phyloP scores from a whole-genome alignment of 2,797 vertebrate species.

The Tokudaia tokunoshimensis region DNA sequence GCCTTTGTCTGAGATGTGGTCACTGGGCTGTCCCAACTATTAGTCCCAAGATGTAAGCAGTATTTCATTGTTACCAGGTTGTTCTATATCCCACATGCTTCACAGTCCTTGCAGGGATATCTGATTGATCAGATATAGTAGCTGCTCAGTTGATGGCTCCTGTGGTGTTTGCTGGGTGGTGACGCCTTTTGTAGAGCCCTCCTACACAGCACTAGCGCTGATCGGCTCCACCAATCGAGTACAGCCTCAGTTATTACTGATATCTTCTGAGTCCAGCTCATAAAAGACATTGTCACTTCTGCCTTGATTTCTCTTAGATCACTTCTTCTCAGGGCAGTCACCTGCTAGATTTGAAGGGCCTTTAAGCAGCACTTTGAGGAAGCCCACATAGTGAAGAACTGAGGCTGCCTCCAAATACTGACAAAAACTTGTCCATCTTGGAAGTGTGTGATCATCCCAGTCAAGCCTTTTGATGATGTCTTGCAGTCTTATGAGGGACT shows the following conservation, averaged over 20 bases:
- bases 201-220: neutral
- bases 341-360: neutral
- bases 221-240: neutral
- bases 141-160: neutral
- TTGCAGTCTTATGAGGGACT: neutral
- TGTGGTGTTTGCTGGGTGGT: too few relatives aligned
- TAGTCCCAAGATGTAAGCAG: neutral
- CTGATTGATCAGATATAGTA: neutral
- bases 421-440: neutral
- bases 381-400: neutral
- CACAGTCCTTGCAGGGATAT: neutral
- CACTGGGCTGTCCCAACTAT: neutral
- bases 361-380: neutral
- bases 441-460: neutral
- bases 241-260: neutral
- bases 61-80: neutral
- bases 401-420: neutral
- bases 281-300: constrained; percentile 4
- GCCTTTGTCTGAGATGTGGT: neutral
- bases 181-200: neutral
- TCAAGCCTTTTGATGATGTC: neutral
- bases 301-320: neutral
- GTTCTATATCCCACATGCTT: neutral
- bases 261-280: neutral
- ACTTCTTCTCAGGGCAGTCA: neutral